These are phyloP conservation scores for Etheostoma nigrum DNA, from an alignment of 2,797 vertebrate genomes.

Conservation along the genomic window DNA sequence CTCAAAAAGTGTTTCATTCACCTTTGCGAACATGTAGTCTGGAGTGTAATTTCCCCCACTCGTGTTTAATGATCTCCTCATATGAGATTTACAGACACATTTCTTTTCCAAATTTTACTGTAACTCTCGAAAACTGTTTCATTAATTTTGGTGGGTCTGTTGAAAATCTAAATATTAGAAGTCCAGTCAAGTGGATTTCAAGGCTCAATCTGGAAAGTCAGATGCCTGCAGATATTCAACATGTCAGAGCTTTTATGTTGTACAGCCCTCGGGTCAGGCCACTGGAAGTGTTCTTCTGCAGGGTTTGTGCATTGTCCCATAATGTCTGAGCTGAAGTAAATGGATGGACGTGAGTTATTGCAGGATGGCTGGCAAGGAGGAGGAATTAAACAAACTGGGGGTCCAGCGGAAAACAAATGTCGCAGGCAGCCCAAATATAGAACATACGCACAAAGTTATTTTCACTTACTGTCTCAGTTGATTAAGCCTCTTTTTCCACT, in stretches of 20 bases:
- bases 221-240: constrained; percentile 46
- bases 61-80: constrained; percentile 22
- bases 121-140: constrained; percentile 24
- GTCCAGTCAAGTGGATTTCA: constrained; percentile 36
- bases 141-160: constrained; percentile 50
- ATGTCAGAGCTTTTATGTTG: constrained; percentile 63
- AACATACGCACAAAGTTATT: constrained; percentile 60
- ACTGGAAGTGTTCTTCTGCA: constrained; percentile 53
- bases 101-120: constrained; percentile 48
- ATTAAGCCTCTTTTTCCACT: constrained; percentile 68
- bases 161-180: constrained; percentile 63
- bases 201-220: constrained; percentile 44
- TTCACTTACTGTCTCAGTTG: constrained; percentile 67
- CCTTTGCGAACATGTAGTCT: constrained; percentile 41
- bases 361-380: constrained; percentile 78
- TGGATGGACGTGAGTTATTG: constrained; percentile 72
- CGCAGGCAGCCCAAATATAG: constrained; percentile 64
- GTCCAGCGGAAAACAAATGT: constrained; percentile 76
- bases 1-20: constrained; percentile 49
- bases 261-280: constrained; percentile 48
- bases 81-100: constrained; percentile 20
- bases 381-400: constrained; percentile 81
- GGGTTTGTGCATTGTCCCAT: constrained; percentile 56
- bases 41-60: neutral
- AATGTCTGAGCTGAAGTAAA: constrained; percentile 63